Base-by-base conservation (phyloP, 2,797 vertebrate genomes). In the Sebastolobus alascanus region DNA sequence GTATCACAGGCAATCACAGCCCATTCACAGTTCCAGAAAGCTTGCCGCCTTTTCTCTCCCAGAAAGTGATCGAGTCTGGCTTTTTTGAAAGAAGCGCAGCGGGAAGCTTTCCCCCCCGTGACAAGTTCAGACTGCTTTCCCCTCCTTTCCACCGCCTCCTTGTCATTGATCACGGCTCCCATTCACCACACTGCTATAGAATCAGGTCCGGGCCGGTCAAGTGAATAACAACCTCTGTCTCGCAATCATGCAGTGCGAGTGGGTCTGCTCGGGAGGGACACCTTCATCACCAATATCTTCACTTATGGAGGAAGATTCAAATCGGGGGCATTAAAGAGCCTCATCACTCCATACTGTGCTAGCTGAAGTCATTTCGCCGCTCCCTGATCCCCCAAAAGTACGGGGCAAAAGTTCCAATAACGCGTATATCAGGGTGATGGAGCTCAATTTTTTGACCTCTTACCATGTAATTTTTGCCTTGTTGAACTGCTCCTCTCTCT, bases 1-100 rank as follows among this genome's bases (percentile, higher is more conserved):
- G 86, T 93, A 75, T 79, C 63, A 14, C 83, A 29, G 77, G 85
- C 85, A 94, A 94, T 94, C 93, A 93, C 72, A 38, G 76, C 59
- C 93, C 88, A 90, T 94, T 94, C 92, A 92, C 87, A 66, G 84
- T 14, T 77, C 70, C 84, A 69, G 73, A 73, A 52, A 80, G 84
- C 82, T 18, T 73, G 46, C 37, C 5, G 73, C 76, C 69, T 76
- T 89, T 84, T 87, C 86, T 85, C 82, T 78, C 83, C 73, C 79
- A 25, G 74, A 89, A 82, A 87, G 76, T 37, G 74, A 87, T 88
- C 54, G 58, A 87, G 85, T 7, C 77, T 40, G 63, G 33, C 67
- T 73, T 86, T 43, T 50, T 54, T 86, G 56, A 86, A 87, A 89
- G 82, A 79, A 81, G 67, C 80, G 27, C 90, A 92, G 90, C 75